phyloP scores from a whole-genome alignment of 1,140 invertebrate genomes.

The Rhyzopertha dominica region DNA sequence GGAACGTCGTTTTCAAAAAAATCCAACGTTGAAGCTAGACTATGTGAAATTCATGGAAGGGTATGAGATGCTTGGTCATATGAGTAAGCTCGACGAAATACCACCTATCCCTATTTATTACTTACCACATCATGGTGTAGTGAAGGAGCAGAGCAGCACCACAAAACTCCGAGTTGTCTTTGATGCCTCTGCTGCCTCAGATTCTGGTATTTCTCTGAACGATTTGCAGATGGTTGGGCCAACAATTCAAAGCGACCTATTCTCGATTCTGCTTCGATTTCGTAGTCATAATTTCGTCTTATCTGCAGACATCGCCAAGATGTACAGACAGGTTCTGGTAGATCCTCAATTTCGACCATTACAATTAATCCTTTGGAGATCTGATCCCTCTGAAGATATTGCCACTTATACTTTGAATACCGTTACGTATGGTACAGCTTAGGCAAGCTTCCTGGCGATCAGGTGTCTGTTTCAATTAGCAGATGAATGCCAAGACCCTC shows the following conservation, averaged over 20 bases:
- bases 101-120: conserved; percentile 26
- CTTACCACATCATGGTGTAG: conserved; percentile 45
- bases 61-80: conserved; percentile 12
- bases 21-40: conserved; percentile 19
- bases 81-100: conserved; percentile 11
- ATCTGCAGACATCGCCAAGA: conserved; percentile 44
- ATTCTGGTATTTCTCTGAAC: conserved; percentile 27
- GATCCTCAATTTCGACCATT: conserved; percentile 29
- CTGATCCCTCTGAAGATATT: conserved; percentile 19
- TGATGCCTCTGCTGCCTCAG: conserved; percentile 33
- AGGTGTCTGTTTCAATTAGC: conserved; percentile 33
- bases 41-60: conserved; percentile 15
- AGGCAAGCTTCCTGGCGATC: conserved; percentile 38
- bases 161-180: conserved; percentile 40
- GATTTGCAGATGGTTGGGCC: conserved; percentile 24
- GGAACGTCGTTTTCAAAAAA: conserved; percentile 33
- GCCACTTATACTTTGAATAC: conserved; percentile 32
- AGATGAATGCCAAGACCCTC: conserved; percentile 32
- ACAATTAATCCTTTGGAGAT: conserved; percentile 44
- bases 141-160: conserved; percentile 31
- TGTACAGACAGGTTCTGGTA: conserved; percentile 47
- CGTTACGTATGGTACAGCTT: conserved; percentile 39
- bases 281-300: conserved; percentile 17
- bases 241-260: conserved; percentile 32
- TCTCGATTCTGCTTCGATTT: conserved; percentile 29